Evolutionary conservation across 2,888 invertebrate genomes (phyloP), one percentile per base, ranked within the genome.

Genomic region (Melitaea athalia): DNA sequence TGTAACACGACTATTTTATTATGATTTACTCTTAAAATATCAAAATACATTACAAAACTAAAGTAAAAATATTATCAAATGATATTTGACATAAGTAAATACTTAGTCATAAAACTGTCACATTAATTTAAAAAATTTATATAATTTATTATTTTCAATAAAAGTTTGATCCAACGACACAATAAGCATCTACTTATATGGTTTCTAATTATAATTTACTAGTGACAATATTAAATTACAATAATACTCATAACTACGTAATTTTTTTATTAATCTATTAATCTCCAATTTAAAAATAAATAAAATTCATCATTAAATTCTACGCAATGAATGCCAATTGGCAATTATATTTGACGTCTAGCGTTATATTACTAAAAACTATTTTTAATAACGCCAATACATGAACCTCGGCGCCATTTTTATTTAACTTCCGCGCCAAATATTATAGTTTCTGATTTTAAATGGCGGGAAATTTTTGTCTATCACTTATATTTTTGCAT

Each of bases 21-120:
- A 69, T 76, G 76, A 74, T 78, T 77, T 79, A 79, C 76, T 79
- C 80, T 79, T 80, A 79, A 76, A 77, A 76, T 81, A 81, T 77
- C 77, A 81, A 79, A 79, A 78, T 81, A 78, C 77, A 73, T 77
- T 79, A 75, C 73, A 76, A 75, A 74, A 74, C 77, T 79, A 78
- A 73, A 76, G 60, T 73, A 75, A 69, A 72, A 71, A 77, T 68
- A 73, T 73, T 65, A 53, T 45, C 66, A 74, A 75, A 76, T 77
- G 72, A 74, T 70, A 70, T 72, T 74, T 67, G 6, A 74, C 73
- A 74, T 68, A 76, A 75, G 74, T 74, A n/a, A n/a, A n/a, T n/a
- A n/a, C n/a, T n/a, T n/a, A 74, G 74, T 68, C 64, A 67, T 72
- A 61, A 71, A 66, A 68, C 55, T 65, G 67, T 67, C 55, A 64